Conservation (phyloP, 2,797 vertebrate genomes). For the Nyctalus aviator region DNA sequence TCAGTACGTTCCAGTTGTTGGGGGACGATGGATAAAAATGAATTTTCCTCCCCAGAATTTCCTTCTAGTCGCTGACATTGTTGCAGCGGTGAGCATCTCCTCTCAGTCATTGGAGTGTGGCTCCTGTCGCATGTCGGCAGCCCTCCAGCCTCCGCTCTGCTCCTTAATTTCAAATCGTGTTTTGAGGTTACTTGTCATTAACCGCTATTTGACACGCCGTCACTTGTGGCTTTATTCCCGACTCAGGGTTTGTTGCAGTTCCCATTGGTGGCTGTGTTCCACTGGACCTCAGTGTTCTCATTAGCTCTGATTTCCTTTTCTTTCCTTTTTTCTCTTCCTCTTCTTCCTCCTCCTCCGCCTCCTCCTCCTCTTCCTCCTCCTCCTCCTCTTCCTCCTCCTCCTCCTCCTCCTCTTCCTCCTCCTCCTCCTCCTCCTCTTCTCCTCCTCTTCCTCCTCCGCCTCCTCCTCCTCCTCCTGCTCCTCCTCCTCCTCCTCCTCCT, state of each 20-base stretch:
- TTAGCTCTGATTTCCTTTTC: slow-evolving; percentile 42
- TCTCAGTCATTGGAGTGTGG: neutral
- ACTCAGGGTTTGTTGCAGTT: slow-evolving; percentile 31
- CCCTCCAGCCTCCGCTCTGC: neutral
- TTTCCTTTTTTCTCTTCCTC: no score
- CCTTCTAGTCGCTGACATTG: neutral
- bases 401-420: no score
- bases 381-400: no score
- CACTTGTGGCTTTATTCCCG: slow-evolving; percentile 46
- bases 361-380: no score
- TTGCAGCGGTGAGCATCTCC: neutral
- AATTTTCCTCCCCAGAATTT: neutral
- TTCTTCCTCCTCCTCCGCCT: no score
- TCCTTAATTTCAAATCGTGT: slow-evolving; percentile 34
- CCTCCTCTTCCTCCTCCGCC: no score
- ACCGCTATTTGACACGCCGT: slow-evolving; percentile 49
- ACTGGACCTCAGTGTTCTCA: slow-evolving; percentile 29
- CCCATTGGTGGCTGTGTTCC: slow-evolving; percentile 22
- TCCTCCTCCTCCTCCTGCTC: no score
- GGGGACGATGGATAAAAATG: neutral
- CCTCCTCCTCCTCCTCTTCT: no score
- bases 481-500: no score
- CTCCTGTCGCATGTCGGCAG: neutral
- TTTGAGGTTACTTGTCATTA: slow-evolving; percentile 52
- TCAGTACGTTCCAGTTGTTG: slow-evolving; percentile 20